Base-by-base conservation (phyloP, 2,888 invertebrate genomes). In the Fabriciana adippe region DNA sequence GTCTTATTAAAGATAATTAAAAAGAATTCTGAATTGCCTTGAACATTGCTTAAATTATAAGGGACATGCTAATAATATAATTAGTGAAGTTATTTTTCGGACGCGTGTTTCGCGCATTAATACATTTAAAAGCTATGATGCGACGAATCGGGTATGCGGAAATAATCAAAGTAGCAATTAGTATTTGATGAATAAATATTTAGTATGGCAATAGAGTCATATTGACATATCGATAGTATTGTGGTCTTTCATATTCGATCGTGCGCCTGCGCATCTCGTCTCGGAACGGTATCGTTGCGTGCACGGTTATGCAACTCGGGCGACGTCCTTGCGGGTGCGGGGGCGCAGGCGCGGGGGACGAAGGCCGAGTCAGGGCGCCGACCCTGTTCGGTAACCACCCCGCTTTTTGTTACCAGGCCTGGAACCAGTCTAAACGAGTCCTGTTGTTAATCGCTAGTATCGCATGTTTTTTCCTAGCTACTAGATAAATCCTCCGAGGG, bases 291-390 rank as follows among this genome's bases (percentile, higher is more conserved):
- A 89, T 82, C 84, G 73, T 86, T 87, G 89, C 89, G 85, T 87
- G 89, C 84, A 74, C 78, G 84, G 87, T 91, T 91, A 91, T 89
- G 91, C 88, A 91, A 91, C 82, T 73, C 76, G 83, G 82, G 84
- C 84, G 87, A 82, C 90, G 91, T 90, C 91, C 91, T 91, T 92
- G 82, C 79, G 63, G 87, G 81, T 74, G 68, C 79, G 73, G 77
- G 75, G 78, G 76, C 73, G 74, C 77, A 73, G 78, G 79, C 79
- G 80, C 80, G 79, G 78, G 82, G 83, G 79, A 75, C 85, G 90
- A 90, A 89, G 91, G 90, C 89, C 90, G 90, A 78, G 72, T 73
- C 79, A 81, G 89, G 86, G 78, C 90, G 83, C 78, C 85, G 88
- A 90, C 89, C 90, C 76, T 76, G 76, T 72, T 69, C 70, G 73